A percentile compares a stretch with the other conserved stretches of the same genome.
Evolutionary conservation across 2,888 invertebrate genomes (phyloP).

Genomic region (Heliconius hortense): DNA sequence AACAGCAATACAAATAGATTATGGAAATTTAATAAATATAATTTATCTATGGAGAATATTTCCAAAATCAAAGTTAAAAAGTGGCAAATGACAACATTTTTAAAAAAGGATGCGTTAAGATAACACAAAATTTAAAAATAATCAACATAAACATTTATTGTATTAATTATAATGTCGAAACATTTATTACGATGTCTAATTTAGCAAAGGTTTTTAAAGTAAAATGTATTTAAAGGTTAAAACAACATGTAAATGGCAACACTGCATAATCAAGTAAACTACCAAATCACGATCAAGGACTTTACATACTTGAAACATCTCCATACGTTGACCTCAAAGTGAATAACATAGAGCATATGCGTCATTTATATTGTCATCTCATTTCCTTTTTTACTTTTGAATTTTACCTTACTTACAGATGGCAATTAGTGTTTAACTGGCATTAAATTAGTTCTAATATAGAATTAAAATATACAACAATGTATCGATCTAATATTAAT

Average conservation of each 20-base stretch:
- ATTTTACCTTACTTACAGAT: not conserved
- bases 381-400: not conserved
- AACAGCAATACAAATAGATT: too few relatives aligned
- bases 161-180: too few relatives aligned
- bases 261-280: slow-evolving; percentile 3
- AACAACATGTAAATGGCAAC: slow-evolving; percentile 10
- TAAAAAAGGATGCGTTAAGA: too few relatives aligned
- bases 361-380: slow-evolving; percentile 20
- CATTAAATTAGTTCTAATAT: not conserved
- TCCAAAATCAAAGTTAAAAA: too few relatives aligned
- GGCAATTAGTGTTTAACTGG: not conserved
- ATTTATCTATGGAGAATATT: too few relatives aligned
- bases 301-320: slow-evolving; percentile 12
- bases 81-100: too few relatives aligned
- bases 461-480: not conserved
- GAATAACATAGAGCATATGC: slow-evolving; percentile 20
- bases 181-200: not conserved
- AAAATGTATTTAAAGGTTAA: slow-evolving; percentile 2
- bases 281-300: slow-evolving; percentile 20
- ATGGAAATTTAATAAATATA: too few relatives aligned
- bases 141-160: too few relatives aligned
- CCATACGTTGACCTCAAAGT: slow-evolving; percentile 22
- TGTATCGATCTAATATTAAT: too few relatives aligned
- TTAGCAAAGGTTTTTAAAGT: not conserved
- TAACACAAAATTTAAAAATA: too few relatives aligned